phyloP scores from a whole-genome alignment of 2,888 invertebrate genomes.

The Julus scandinavius region DNA sequence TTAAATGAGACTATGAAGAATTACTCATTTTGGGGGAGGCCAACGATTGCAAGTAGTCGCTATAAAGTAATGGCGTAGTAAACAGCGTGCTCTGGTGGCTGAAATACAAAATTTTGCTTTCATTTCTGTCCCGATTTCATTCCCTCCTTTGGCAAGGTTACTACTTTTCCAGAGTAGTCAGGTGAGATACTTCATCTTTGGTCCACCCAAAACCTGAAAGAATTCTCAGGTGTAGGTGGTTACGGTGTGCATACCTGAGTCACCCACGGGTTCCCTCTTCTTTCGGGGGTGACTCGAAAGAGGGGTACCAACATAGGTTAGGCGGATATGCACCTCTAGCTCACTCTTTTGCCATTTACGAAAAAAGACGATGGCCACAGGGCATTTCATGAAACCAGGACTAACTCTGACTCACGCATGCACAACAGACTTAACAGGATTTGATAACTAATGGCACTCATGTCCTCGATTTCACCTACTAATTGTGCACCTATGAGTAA shows the following conservation, averaged over 20 bases:
- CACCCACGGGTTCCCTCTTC: constrained; percentile 27
- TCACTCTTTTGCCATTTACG: constrained; percentile 12
- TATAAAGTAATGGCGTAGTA: background rate
- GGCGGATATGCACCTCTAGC: constrained; percentile 1
- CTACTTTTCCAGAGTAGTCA: constrained; percentile 12
- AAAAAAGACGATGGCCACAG: background rate
- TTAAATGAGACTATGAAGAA: background rate
- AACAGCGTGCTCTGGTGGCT: background rate
- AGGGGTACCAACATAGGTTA: background rate
- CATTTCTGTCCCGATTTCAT: background rate
- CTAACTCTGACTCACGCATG: background rate
- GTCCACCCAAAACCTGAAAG: constrained; percentile 9
- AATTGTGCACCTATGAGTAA: constrained; percentile 4
- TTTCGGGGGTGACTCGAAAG: background rate
- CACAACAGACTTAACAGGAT: constrained; percentile 27
- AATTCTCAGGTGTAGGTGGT: constrained; percentile 2
- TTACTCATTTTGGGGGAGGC: background rate
- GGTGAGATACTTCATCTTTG: constrained; percentile 13
- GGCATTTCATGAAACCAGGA: constrained; percentile 4
- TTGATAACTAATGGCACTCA: background rate
- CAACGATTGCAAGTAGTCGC: background rate
- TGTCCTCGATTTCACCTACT: background rate
- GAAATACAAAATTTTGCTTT: background rate
- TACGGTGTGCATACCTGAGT: constrained; percentile 33
- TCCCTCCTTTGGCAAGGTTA: background rate